Evolutionary conservation across 2,113 vertebrate genomes (phyloP).

Genomic region (Procapra przewalskii): DNA sequence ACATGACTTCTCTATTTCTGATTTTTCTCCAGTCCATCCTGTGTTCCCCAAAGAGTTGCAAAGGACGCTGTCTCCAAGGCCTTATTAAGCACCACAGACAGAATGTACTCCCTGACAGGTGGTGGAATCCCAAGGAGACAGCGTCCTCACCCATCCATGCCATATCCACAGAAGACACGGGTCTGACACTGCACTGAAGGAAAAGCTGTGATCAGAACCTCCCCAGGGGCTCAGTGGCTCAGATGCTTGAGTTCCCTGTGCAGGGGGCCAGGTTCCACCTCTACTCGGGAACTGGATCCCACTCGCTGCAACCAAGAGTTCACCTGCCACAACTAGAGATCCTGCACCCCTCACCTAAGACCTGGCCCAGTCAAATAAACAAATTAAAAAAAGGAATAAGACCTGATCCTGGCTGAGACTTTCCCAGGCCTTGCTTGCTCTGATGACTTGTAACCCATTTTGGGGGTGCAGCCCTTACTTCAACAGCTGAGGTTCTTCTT

Average conservation of each 20-base stretch:
- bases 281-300: neutral
- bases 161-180: neutral
- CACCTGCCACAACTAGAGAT: fast-evolving
- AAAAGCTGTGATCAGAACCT: neutral
- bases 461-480: fast-evolving
- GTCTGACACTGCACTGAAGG: neutral
- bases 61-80: fast-evolving
- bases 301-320: fast-evolving
- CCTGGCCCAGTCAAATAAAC: neutral
- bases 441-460: fast-evolving
- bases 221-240: neutral
- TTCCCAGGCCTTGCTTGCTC: neutral
- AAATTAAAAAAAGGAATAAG: neutral
- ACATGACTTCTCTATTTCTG: neutral
- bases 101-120: fast-evolving
- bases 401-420: neutral
- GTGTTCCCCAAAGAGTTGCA: neutral
- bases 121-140: neutral
- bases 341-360: neutral
- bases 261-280: neutral
- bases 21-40: neutral
- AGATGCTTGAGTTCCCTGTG: neutral
- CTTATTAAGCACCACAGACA: neutral
- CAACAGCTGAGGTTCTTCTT: fast-evolving
- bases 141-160: neutral